These are phyloP conservation scores for Phocides pigmalion DNA, from an alignment of 1,140 invertebrate species.

Conservation along the genomic window DNA sequence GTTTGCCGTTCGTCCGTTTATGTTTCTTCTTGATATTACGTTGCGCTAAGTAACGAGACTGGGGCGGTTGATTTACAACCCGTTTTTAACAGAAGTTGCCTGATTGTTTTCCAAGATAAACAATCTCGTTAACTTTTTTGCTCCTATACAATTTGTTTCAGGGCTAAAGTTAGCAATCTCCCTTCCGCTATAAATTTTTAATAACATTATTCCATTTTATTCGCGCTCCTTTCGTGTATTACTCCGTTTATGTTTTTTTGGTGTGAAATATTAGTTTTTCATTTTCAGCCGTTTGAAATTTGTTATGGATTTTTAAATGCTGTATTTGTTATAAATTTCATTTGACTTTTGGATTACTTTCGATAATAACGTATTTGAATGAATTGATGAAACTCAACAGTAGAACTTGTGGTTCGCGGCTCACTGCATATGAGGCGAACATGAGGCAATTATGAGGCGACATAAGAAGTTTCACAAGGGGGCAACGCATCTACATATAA, in stretches of 20 bases:
- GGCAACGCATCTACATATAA: too few species aligned
- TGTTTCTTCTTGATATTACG: background rate
- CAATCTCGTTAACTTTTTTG: conserved; percentile 31
- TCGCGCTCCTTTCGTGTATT: conserved; percentile 5
- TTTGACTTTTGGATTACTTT: too few species aligned
- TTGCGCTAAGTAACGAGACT: background rate
- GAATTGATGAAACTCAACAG: too few species aligned
- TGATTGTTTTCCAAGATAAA: conserved; percentile 31
- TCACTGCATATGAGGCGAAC: too few species aligned
- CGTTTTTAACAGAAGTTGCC: conserved; percentile 27
- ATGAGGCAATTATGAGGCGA: too few species aligned
- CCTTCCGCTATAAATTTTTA: conserved; percentile 29
- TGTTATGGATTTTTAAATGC: background rate
- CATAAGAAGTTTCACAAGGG: too few species aligned
- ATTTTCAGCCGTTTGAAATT: background rate
- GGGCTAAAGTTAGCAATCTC: conserved; percentile 13
- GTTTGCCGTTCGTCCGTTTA: conserved; percentile 1
- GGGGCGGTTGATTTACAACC: conserved; percentile 23
- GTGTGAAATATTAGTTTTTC: conserved; percentile 4
- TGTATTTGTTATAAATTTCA: too few species aligned
- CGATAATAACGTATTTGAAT: too few species aligned
- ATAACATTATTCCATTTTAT: conserved; percentile 29
- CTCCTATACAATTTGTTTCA: conserved; percentile 23
- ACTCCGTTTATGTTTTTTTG: background rate
- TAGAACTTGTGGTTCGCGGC: too few species aligned